Percentiles rank a stretch among this genome's conserved stretches.
Evolutionary conservation across 1,140 invertebrate genomes (phyloP).

Genomic region (Paramacrobiotus metropolitanus): DNA sequence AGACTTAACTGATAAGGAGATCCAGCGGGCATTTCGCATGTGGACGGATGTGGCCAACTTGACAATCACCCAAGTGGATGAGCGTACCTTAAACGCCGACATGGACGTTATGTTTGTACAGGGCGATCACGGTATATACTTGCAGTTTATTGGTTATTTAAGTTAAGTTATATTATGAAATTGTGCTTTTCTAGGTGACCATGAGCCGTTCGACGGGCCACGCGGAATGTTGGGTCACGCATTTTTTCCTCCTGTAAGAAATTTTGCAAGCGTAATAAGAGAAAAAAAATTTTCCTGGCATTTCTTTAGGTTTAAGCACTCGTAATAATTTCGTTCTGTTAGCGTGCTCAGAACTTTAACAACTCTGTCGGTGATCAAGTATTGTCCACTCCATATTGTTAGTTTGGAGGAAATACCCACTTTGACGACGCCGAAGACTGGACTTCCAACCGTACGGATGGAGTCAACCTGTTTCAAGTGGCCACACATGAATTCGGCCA

Average conservation of each 20-base stretch:
- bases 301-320: no score
- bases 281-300: no score
- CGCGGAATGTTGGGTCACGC: not conserved
- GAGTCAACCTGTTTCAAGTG: conserved; percentile 28
- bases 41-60: not conserved
- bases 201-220: conserved; percentile 3
- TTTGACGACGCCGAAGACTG: conserved; percentile 31
- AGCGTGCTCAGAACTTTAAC: no score
- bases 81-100: not conserved
- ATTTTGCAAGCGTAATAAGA: not conserved
- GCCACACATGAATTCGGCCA: conserved; percentile 27
- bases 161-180: no score
- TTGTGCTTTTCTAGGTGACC: no score
- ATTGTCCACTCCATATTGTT: no score
- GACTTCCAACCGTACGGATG: conserved; percentile 16
- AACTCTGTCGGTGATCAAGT: no score
- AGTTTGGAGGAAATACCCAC: conserved; percentile 27
- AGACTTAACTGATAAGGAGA: not conserved
- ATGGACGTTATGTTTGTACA: not conserved
- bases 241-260: conserved; percentile 1
- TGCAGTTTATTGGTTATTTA: no score
- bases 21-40: not conserved
- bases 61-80: not conserved
- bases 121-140: not conserved
- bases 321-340: no score